Percentiles rank a stretch among this genome's conserved stretches.
phyloP scores from a whole-genome alignment of 2,888 invertebrate species.

The Cyclophora punctaria region DNA sequence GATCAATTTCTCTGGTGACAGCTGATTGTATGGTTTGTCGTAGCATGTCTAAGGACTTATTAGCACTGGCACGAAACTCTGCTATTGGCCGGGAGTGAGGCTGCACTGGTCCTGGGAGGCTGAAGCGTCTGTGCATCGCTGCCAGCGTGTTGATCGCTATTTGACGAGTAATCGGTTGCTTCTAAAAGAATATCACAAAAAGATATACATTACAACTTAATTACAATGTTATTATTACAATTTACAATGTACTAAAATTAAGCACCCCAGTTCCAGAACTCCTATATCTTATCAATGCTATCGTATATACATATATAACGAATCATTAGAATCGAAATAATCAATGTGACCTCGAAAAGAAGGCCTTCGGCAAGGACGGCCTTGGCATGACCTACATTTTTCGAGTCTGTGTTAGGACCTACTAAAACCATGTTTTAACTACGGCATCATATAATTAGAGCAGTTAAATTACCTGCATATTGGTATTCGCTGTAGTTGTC shows the following conservation, averaged over 20 bases:
- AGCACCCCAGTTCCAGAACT: too few relatives aligned
- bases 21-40: slow-evolving; percentile 84
- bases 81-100: slow-evolving; percentile 69
- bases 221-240: too few relatives aligned
- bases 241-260: too few relatives aligned
- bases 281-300: too few relatives aligned
- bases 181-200: slow-evolving; percentile 38
- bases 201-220: not conserved
- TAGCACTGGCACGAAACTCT: slow-evolving; percentile 77
- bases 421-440: too few relatives aligned
- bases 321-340: too few relatives aligned
- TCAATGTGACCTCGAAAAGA: slow-evolving; percentile 7
- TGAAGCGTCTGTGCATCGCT: slow-evolving; percentile 74
- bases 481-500: slow-evolving; percentile 31
- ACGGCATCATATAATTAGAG: too few relatives aligned
- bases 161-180: slow-evolving; percentile 73
- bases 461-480: slow-evolving; percentile 38
- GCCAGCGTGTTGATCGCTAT: slow-evolving; percentile 82
- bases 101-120: slow-evolving; percentile 72
- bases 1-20: slow-evolving; percentile 86
- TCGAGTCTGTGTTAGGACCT: not conserved
- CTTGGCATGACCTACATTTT: slow-evolving; percentile 16
- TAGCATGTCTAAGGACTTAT: slow-evolving; percentile 83
- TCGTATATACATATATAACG: too few relatives aligned
- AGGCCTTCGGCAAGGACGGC: slow-evolving; percentile 15